Percentiles rank a stretch among this genome's conserved stretches.
phyloP scores from a whole-genome alignment of 2,888 invertebrate species.

The Ectropis crepuscularia region DNA sequence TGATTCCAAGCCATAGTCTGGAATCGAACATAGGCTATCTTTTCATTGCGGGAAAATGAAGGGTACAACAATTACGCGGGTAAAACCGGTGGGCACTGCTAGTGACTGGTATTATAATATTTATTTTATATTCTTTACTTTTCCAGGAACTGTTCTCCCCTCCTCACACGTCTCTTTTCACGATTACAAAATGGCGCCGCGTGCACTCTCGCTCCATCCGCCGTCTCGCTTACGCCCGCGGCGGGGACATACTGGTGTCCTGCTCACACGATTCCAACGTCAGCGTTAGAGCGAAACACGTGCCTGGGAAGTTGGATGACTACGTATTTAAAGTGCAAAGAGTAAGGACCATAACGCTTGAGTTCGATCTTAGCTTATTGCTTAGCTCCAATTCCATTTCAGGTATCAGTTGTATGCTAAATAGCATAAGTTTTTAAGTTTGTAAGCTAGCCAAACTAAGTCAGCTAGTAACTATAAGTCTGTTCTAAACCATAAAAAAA shows the following conservation, averaged over 20 bases:
- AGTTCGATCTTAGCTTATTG: too few relatives aligned
- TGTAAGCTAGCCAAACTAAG: too few relatives aligned
- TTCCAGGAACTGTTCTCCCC: slow-evolving; percentile 79
- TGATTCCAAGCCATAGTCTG: too few relatives aligned
- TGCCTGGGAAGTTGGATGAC: slow-evolving; percentile 77
- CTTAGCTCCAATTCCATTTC: too few relatives aligned
- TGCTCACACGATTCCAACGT: slow-evolving; percentile 83
- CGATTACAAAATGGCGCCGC: slow-evolving; percentile 67
- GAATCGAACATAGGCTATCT: too few relatives aligned
- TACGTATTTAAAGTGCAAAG: slow-evolving; percentile 82
- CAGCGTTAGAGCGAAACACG: slow-evolving; percentile 78
- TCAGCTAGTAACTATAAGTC: too few relatives aligned
- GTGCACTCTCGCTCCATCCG: slow-evolving; percentile 80
- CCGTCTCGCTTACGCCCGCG: slow-evolving; percentile 72
- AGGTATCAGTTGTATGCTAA: too few relatives aligned
- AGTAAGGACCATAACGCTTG: slow-evolving; percentile 67
- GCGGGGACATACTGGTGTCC: slow-evolving; percentile 77
- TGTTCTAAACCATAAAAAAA: too few relatives aligned
- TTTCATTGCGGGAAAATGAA: too few relatives aligned
- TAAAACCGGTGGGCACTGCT: too few relatives aligned
- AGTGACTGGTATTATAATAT: not conserved
- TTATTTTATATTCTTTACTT: not conserved
- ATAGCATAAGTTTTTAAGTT: too few relatives aligned
- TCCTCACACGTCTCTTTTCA: slow-evolving; percentile 77
- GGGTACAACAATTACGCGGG: too few relatives aligned